Percentiles rank a stretch among this genome's conserved stretches.
phyloP scores from a whole-genome alignment of 2,797 vertebrate genomes.

The Podarcis siculus region DNA sequence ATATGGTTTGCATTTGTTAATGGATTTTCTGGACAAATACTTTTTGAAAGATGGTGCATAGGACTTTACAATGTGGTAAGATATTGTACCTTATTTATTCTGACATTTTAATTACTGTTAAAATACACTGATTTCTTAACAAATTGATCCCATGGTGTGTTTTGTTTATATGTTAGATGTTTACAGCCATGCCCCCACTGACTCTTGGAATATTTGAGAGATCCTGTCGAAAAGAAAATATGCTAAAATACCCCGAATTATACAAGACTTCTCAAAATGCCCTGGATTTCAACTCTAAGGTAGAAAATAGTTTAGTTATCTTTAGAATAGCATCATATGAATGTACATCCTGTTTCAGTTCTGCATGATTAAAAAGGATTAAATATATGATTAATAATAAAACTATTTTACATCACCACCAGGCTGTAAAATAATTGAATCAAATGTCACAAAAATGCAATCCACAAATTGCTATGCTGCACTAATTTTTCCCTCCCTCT shows the following conservation, averaged over 20 bases:
- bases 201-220: slow-evolving; percentile 98
- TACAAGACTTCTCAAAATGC: slow-evolving; percentile 98
- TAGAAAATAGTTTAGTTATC: slow-evolving; percentile 49
- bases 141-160: slow-evolving; percentile 5
- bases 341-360: neutral
- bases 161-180: slow-evolving; percentile 82
- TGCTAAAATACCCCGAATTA: slow-evolving; percentile 97
- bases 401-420: neutral
- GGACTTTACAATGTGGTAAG: slow-evolving; percentile 99
- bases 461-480: too few relatives aligned
- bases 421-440: neutral
- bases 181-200: slow-evolving; percentile 95
- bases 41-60: slow-evolving; percentile 99
- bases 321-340: neutral
- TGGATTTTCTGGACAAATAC: slow-evolving; percentile 98
- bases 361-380: neutral
- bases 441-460: too few relatives aligned
- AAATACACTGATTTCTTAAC: neutral
- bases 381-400: neutral
- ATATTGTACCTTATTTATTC: slow-evolving; percentile 40
- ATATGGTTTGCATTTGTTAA: slow-evolving; percentile 99
- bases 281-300: slow-evolving; percentile 92
- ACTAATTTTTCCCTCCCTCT: neutral
- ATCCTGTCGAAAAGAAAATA: slow-evolving; percentile 96
- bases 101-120: slow-evolving; percentile 24